Conservation (phyloP, 2,888 invertebrate species). For the Lathronympha strigana region DNA sequence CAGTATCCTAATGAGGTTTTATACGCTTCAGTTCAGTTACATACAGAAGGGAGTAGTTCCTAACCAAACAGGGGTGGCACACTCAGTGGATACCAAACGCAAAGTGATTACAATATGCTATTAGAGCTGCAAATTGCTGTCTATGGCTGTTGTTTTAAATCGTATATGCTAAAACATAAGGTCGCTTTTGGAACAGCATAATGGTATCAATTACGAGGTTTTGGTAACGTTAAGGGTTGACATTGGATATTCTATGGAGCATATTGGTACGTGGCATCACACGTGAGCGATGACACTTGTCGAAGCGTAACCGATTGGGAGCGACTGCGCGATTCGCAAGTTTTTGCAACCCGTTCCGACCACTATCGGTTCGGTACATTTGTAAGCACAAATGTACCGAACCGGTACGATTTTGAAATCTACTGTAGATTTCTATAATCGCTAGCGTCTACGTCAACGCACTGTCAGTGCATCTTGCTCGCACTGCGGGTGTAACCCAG, state of each 20-base stretch:
- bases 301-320: constrained; percentile 32
- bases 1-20: neutral
- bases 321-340: too few relatives aligned
- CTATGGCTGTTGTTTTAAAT: neutral
- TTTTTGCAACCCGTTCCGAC: too few relatives aligned
- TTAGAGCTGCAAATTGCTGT: constrained; percentile 8
- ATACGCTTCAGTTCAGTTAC: constrained; percentile 3
- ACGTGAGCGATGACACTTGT: constrained; percentile 31
- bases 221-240: constrained; percentile 3
- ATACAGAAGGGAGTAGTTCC: constrained; percentile 5
- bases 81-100: constrained; percentile 14
- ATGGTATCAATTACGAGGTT: constrained; percentile 5
- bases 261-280: constrained; percentile 13
- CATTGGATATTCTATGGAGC: constrained; percentile 9
- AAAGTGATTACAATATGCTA: constrained; percentile 7
- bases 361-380: too few relatives aligned
- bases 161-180: neutral
- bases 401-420: too few relatives aligned
- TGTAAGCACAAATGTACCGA: too few relatives aligned
- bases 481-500: too few relatives aligned
- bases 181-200: neutral
- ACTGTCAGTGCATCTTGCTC: too few relatives aligned
- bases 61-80: constrained; percentile 13
- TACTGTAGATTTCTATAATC: too few relatives aligned
- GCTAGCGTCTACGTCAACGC: too few relatives aligned